These are phyloP conservation scores for Conger conger DNA, from an alignment of 2,113 vertebrate genomes.

Conservation along the genomic window DNA sequence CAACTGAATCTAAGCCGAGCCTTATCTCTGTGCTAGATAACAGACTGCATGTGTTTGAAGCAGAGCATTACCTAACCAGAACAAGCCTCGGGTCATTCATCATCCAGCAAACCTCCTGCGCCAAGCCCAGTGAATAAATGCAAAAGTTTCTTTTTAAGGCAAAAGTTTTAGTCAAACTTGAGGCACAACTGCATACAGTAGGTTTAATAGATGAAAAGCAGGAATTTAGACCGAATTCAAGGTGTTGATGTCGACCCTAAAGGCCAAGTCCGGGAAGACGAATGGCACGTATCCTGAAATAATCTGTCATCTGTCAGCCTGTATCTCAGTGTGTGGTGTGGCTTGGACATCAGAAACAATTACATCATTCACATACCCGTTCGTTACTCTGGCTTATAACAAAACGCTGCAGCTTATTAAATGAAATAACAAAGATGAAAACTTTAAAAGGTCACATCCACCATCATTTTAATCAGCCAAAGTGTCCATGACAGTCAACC, in stretches of 20 bases:
- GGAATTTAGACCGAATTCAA: not conserved
- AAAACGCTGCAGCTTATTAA: not conserved
- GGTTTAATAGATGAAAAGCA: too few species aligned
- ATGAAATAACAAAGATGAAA: slow-evolving; percentile 1
- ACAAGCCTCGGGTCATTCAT: not conserved
- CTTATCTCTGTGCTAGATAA: slow-evolving; percentile 13
- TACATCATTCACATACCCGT: not conserved
- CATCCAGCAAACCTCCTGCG: not conserved
- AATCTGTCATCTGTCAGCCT: not conserved
- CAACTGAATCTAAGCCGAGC: slow-evolving; percentile 65
- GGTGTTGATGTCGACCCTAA: not conserved
- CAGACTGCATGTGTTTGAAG: not conserved
- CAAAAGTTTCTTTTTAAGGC: slow-evolving; percentile 34
- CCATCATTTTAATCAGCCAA: slow-evolving; percentile 2
- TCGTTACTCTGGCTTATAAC: not conserved
- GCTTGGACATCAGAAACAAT: not conserved
- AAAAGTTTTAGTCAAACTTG: not conserved
- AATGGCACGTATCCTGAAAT: not conserved
- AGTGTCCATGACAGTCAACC: slow-evolving; percentile 12
- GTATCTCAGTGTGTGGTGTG: not conserved
- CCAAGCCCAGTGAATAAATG: slow-evolving; percentile 11
- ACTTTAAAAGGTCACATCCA: not conserved
- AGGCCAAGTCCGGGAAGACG: not conserved
- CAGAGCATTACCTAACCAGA: not conserved
- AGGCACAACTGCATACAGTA: not conserved